Conservation (phyloP, 2,797 vertebrate genomes). For the Lacerta agilis region DNA sequence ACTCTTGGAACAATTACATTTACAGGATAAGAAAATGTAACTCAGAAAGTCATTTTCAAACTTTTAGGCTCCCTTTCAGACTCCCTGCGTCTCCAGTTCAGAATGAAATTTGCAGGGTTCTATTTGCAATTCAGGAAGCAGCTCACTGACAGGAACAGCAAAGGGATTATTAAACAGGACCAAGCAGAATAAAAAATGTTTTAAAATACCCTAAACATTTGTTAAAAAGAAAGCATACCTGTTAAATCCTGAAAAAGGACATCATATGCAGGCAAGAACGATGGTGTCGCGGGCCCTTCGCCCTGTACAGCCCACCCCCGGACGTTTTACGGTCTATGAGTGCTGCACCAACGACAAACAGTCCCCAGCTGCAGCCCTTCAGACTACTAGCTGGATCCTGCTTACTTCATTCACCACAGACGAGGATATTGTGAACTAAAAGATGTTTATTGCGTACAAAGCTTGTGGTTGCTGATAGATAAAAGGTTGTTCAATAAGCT, state of each 20-base stretch:
- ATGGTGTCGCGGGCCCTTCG: no score
- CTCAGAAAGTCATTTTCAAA: background rate
- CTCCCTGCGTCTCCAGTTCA: background rate
- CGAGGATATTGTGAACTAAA: no score
- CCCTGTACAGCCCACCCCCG: no score
- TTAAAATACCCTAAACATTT: background rate
- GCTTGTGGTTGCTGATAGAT: no score
- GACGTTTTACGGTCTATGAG: no score
- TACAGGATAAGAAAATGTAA: conserved; percentile 4
- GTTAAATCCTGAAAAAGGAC: background rate
- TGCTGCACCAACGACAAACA: no score
- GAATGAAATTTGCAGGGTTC: background rate
- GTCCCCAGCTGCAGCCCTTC: no score
- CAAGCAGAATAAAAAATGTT: background rate
- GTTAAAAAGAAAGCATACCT: background rate
- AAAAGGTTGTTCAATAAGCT: no score
- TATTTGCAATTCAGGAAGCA: background rate
- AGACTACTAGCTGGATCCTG: no score
- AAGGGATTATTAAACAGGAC: background rate
- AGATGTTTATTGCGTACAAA: no score
- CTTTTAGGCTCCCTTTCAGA: background rate
- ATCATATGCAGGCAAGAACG: background rate
- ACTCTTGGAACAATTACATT: conserved; percentile 9
- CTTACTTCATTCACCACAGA: no score
- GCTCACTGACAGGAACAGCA: background rate